Base-by-base conservation (phyloP, 2,888 invertebrate genomes). In the Cyrtodaria siliqua region DNA sequence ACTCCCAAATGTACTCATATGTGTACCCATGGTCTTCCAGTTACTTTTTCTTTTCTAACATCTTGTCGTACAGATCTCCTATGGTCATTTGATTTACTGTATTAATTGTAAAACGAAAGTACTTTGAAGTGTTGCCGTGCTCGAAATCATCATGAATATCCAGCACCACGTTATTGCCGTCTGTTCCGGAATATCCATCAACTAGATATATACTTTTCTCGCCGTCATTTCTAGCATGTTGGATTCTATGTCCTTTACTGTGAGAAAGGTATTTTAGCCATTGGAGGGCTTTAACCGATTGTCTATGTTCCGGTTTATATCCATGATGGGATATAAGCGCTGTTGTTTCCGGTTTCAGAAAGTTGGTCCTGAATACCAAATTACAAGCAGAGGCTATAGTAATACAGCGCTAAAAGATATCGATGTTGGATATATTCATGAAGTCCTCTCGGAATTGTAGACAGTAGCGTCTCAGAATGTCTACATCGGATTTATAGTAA, bases 381-480 rank as follows among this genome's bases (percentile, higher is more conserved):
- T 75, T 62, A n/a, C 79, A 75, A 18, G 75, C 75, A 1, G 79
- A 79, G 38, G 75, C 75, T 23, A 75, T 79, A 12, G 79, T 79
- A 4, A 79, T 71, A 29, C 71, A 79, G 14, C 44, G 40, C 59
- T 59, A 70, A 47, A 75, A 79, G 2, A 74, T 67, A 53, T 79
- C 74, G 24, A 79, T 75, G 16, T 29, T 20, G 1, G 74, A 74
- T n/a, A 79, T 29, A 14, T 59, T 55, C 40, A 62, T 66, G 29
- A 79, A 79, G n/a, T 66, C 12, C 0, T 14, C n/a, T 26, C 70
- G n/a, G 24, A 79, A 79, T 56, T 78, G 68, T 12, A 66, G 40
- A 53, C 69, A 66, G 27, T 74, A 79, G n/a, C 33, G 53, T 24
- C 74, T 33, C 1, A 79, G 33, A 55, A 79, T 68, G 44, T 77